Evolutionary conservation across 2,797 vertebrate species (phyloP).

Genomic region (Sitta carolinensis): DNA sequence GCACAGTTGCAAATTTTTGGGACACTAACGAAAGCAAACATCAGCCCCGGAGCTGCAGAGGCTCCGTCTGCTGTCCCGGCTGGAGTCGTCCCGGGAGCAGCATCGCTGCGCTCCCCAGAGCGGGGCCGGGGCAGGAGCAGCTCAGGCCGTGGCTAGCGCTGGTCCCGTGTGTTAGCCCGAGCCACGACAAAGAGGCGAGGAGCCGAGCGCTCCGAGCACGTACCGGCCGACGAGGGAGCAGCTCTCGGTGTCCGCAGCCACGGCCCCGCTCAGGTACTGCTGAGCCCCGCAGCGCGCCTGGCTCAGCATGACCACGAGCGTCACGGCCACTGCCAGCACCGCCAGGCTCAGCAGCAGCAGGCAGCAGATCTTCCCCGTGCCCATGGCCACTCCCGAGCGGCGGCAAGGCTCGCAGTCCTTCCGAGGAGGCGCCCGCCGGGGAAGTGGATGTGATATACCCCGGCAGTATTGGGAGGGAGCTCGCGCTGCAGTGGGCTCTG

Average conservation of each 20-base stretch:
- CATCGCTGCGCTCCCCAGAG: background rate
- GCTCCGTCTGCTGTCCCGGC: background rate
- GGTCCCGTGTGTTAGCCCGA: background rate
- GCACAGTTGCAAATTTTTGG: background rate
- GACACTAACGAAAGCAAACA: background rate
- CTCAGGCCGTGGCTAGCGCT: no score
- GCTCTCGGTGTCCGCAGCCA: slow-evolving; percentile 57
- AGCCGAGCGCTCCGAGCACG: background rate
- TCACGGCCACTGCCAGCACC: background rate
- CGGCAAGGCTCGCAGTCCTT: background rate
- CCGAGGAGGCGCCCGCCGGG: background rate
- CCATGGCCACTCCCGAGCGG: background rate
- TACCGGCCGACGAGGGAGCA: slow-evolving; percentile 63
- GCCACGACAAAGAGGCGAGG: background rate
- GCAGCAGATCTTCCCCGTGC: slow-evolving; percentile 16
- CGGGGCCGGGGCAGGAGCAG: no score
- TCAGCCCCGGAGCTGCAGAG: background rate
- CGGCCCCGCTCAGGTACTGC: slow-evolving; percentile 21
- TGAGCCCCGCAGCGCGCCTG: background rate
- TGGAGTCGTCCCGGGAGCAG: background rate
- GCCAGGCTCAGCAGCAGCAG: slow-evolving; percentile 24
- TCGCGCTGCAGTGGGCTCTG: background rate
- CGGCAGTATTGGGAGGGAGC: background rate
- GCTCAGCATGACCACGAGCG: background rate
- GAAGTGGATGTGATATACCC: background rate